Percentiles rank a stretch among this genome's conserved stretches.
Evolutionary conservation across 2,888 invertebrate species (phyloP).

Genomic region (Litoditis marina): DNA sequence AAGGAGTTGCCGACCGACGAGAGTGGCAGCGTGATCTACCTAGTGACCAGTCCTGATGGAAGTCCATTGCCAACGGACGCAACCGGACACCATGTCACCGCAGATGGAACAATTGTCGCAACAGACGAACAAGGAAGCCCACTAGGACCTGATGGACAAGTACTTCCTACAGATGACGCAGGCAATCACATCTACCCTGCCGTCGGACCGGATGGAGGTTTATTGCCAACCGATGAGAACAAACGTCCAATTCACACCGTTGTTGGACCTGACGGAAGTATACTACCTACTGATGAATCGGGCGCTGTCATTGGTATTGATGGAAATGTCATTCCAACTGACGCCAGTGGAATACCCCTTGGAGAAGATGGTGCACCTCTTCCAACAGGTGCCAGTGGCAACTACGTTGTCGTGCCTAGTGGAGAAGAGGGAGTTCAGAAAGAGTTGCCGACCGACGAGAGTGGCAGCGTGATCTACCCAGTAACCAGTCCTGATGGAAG

Average conservation of each 20-base stretch:
- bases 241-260: constrained; percentile 32
- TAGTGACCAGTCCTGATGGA: constrained; percentile 21
- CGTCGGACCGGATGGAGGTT: constrained; percentile 23
- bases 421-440: constrained; percentile 18
- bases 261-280: constrained; percentile 18
- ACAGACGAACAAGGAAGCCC: background rate
- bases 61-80: constrained; percentile 23
- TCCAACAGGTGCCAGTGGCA: constrained; percentile 22
- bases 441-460: constrained; percentile 24
- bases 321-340: constrained; percentile 3
- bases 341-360: constrained; percentile 24
- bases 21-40: constrained; percentile 14
- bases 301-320: constrained; percentile 20
- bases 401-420: constrained; percentile 19
- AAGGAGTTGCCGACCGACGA: constrained; percentile 5
- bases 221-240: constrained; percentile 21
- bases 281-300: constrained; percentile 27
- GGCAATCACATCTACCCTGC: constrained; percentile 20
- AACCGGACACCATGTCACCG: constrained; percentile 11
- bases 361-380: constrained; percentile 16
- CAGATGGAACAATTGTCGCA: background rate
- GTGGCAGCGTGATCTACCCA: constrained; percentile 22
- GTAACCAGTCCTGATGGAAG: constrained; percentile 19
- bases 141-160: constrained; percentile 26
- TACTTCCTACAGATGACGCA: constrained; percentile 21